These are phyloP conservation scores for Peromyscus polionotus DNA, from an alignment of 2,113 vertebrate genomes.

Conservation along the genomic window DNA sequence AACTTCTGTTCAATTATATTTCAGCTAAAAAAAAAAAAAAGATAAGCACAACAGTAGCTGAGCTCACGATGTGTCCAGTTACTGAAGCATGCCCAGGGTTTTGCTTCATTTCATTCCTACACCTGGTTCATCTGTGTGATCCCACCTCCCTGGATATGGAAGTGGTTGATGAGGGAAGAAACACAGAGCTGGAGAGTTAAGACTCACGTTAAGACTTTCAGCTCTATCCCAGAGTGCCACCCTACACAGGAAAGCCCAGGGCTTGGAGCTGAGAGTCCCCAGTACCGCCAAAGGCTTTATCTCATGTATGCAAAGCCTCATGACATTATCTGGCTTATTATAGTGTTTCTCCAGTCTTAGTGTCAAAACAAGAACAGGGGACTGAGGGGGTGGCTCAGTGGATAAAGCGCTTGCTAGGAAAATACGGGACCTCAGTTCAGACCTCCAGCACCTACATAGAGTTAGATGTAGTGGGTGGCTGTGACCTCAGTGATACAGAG, in stretches of 20 bases:
- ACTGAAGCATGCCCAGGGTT: neutral
- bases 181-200: neutral
- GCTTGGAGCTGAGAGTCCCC: neutral
- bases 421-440: neutral
- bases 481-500: neutral
- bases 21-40: neutral
- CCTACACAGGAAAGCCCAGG: neutral
- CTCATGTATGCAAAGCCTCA: neutral
- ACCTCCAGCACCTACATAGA: neutral
- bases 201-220: neutral
- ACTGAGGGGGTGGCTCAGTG: neutral
- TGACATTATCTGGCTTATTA: neutral
- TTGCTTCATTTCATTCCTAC: neutral
- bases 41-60: neutral
- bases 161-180: neutral
- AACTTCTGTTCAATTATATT: neutral
- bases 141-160: neutral
- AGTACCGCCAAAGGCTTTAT: rapidly evolving
- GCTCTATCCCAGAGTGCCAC: neutral
- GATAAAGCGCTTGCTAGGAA: neutral
- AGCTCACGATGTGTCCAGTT: neutral
- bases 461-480: neutral
- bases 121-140: neutral
- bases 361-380: neutral
- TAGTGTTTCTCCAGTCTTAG: neutral